phyloP scores from a whole-genome alignment of 2,113 vertebrate species.

The Orientallactaga bullata region DNA sequence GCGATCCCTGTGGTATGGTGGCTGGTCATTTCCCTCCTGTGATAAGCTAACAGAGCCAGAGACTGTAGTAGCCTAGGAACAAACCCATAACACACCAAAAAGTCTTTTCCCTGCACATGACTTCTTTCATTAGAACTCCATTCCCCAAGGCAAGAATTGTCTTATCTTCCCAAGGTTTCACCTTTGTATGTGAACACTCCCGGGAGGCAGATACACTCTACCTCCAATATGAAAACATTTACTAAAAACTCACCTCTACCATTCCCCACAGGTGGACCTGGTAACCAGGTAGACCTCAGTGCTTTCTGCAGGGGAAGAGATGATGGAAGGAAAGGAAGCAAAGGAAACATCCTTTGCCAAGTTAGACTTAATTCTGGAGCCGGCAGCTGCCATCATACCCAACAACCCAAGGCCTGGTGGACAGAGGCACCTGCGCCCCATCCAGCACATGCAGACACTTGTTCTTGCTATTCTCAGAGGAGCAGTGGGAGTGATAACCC shows the following conservation, averaged over 20 bases:
- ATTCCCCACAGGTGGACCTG: background rate
- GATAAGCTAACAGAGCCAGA: background rate
- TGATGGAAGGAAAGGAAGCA: background rate
- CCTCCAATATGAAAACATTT: background rate
- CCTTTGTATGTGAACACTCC: background rate
- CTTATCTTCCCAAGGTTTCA: background rate
- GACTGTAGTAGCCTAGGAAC: background rate
- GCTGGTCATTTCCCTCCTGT: accelerated
- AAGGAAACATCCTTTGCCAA: background rate
- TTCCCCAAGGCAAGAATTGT: background rate
- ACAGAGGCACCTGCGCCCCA: background rate
- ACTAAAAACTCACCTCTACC: background rate
- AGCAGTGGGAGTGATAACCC: background rate
- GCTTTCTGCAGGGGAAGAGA: background rate
- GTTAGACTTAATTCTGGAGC: background rate
- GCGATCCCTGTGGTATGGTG: accelerated
- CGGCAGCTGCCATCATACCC: accelerated
- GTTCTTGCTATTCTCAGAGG: background rate
- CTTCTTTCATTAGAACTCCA: background rate
- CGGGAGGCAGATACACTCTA: background rate
- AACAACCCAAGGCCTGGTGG: background rate
- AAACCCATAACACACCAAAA: background rate
- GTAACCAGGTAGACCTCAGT: background rate
- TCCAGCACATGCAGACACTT: background rate
- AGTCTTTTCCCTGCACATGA: background rate